Base-by-base conservation (phyloP, 2,113 vertebrate genomes). In the Myotis yumanensis region DNA sequence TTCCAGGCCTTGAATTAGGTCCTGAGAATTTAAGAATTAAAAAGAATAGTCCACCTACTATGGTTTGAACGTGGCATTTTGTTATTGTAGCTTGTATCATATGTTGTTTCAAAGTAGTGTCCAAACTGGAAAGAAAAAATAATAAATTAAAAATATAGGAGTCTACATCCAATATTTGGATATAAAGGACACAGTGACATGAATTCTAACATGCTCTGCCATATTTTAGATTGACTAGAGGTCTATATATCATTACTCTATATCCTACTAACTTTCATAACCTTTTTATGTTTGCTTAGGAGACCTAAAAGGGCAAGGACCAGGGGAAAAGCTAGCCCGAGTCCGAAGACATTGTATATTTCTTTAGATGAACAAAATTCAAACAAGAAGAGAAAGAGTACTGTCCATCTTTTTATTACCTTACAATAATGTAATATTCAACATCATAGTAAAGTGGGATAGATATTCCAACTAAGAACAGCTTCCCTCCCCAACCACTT, bases 71-170 rank as follows among this genome's bases (percentile, higher is more conserved):
- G 69, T 81, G 90, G 71, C 28, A 86, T 95, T 93, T 97, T 98
- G 69, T 95, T 98, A 77, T 97, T 96, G 88, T 97, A 98, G 90
- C 91, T 95, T 18, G 91, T 35, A 37, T 89, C 92, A 80, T 97
- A 98, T 25, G 97, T 97, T 90, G 97, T 98, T 95, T 98, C 97
- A 97, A 98, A 99, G 92, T 98, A 98, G 94, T 97, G 98, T 95
- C 95, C 94, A 86, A 96, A 98, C 98, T 98, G 80, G 94, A 85
- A 97, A 97, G 81, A 86, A 93, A 97, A 97, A 95, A 32, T 46
- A 32, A 64, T 59, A 95, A 52, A 91, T 90, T 86, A 79, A 76
- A 54, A 89, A 83, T n/a, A 62, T 22, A 89, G 40, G 43, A 1
- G 14, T 94, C 18, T 91, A 48, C 16, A 93, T 23, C 32, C 88